Base-by-base conservation (phyloP, 1,140 invertebrate genomes). In the Centruroides vittatus region DNA sequence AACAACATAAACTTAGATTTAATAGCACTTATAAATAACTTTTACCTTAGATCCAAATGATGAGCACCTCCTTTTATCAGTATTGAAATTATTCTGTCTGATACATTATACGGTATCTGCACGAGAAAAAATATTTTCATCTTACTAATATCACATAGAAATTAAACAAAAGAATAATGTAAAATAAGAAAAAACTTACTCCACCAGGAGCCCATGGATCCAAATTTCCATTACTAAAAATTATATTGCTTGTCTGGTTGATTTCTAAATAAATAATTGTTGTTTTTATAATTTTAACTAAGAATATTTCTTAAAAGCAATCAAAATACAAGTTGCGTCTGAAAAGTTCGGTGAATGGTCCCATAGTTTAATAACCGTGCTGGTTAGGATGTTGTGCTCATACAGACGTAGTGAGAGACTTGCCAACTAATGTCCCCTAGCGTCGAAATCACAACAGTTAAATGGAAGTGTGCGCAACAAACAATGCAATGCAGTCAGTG, bases 131-230 rank as follows among this genome's bases (percentile, higher is more conserved):
- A 47, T n/a, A n/a, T 13, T 10, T 57, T n/a, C 23, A 23, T 23
- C 9, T 57, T 57, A 57, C n/a, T 47, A 41, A 13, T 5, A 11
- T 34, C 47, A 10, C 35, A 41, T 11, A 4, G 3, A 46, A 34
- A 13, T 5, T 11, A 10, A n/a, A 47, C 23, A 57, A 12, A 46
- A 13, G 10, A n/a, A 6, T 57, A 46, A 13, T 47, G 47, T 4
- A 57, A 47, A 47, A 9, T 49, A 7, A n/a, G 47, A 47, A 3
- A 8, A 8, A 55, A 70, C 67, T 69, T 66, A 74, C 84, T 47
- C 92, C 92, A 65, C 92, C 92, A 65, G 84, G 82, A 41, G 86
- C 85, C 93, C 93, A 98, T 3, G 93, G 93, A 76, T 98, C 93
- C 53, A 91, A 70, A 11, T 89, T 73, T 8, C 92, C 92, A 74